These are phyloP conservation scores for Pyrochroa serraticornis DNA, from an alignment of 2,888 invertebrate genomes.

Conservation along the genomic window DNA sequence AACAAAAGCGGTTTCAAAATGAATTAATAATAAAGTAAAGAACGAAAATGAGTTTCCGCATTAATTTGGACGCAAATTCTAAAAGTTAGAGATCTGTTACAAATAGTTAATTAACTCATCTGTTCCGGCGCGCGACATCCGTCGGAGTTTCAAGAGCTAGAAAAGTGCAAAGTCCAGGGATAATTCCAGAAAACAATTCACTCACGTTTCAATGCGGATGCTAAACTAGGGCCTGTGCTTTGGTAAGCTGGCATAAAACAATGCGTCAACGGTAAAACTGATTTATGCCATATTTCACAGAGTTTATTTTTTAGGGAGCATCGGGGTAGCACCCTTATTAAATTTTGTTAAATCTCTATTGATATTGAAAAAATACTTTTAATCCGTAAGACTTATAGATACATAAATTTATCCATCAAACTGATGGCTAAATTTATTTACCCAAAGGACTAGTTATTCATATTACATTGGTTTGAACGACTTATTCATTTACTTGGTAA, in stretches of 20 bases:
- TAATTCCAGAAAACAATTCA: constrained; percentile 19
- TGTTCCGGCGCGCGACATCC: constrained; percentile 32
- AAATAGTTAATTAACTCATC: constrained; percentile 36
- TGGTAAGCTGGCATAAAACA: constrained; percentile 1
- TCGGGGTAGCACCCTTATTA: no score
- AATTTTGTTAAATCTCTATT: constrained; percentile 9
- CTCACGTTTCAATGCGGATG: constrained; percentile 13
- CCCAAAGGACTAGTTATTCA: no score
- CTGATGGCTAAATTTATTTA: no score
- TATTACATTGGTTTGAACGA: no score
- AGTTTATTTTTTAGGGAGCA: background rate
- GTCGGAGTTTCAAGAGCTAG: constrained; percentile 10
- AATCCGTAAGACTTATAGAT: constrained; percentile 3
- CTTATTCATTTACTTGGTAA: no score
- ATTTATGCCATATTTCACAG: background rate
- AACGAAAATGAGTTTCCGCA: constrained; percentile 25
- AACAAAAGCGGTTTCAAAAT: constrained; percentile 4
- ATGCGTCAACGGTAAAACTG: background rate
- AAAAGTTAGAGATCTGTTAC: constrained; percentile 32
- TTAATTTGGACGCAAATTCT: constrained; percentile 30
- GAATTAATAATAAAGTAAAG: constrained; percentile 25
- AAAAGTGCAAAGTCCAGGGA: constrained; percentile 25
- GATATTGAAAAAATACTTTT: constrained; percentile 11
- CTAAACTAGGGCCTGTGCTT: constrained; percentile 11
- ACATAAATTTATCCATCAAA: no score